Evolutionary conservation across 2,797 vertebrate genomes (phyloP), one percentile per base, ranked within the genome.

Genomic region (Crocidura indochinensis): DNA sequence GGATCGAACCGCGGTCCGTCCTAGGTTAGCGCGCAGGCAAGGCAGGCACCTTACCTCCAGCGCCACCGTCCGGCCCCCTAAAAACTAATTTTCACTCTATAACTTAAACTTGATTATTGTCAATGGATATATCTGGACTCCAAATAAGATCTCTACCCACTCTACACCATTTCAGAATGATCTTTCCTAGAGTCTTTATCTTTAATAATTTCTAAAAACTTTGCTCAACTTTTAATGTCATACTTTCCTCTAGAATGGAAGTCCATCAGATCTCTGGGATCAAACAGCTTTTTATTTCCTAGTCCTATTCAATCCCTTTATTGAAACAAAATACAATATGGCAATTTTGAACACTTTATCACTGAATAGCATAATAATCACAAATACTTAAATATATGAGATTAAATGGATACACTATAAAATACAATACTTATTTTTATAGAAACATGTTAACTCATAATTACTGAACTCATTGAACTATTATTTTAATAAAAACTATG

Each of bases 401-500:
- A 38, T 38, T 38, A 38, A 38, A 38, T 38, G 38, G 38, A 38
- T 38, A 38, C 38, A 38, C 38, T 11, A 84, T 69, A 46, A 53
- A 93, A 94, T 56, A 84, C 15, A 69, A 24, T 87, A 74, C 75
- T 94, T 90, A 56, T 74, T 68, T 83, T 79, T 46, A 38, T 88
- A 93, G 84, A 31, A 92, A 87, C 44, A 95, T 77, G 20, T 17
- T 78, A 92, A 38, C 12, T 60, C 69, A 88, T 53, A 93, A 64
- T 83, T 73, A 69, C 67, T 83, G 56, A 65, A 65, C 24, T 78
- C 90, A 17, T 79, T 94, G 2, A 47, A 19, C 11, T 51, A 81
- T 64, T 51, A 93, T 81, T 91, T 73, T 84, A 38, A 88, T 64
- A 77, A 95, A 95, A 88, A 76, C 5, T 47, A 80, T 80, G 1